These are phyloP conservation scores for Atta cephalotes DNA, from an alignment of 1,140 invertebrate species.

Conservation along the genomic window DNA sequence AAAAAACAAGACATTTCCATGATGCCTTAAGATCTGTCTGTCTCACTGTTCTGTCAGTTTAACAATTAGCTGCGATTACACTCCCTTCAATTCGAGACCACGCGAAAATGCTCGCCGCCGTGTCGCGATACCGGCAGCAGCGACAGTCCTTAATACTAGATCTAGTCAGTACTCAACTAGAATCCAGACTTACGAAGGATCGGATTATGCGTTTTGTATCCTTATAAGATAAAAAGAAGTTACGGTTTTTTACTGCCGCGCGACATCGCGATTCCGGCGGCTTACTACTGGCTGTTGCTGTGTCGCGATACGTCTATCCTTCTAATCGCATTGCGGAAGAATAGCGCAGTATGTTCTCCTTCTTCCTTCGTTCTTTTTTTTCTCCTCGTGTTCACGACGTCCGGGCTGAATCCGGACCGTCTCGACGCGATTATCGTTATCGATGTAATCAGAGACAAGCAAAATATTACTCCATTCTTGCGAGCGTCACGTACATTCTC, in stretches of 20 bases:
- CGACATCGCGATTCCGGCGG: conserved; percentile 39
- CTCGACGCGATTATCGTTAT: conserved; percentile 69
- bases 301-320: conserved; percentile 8
- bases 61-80: conserved; percentile 83
- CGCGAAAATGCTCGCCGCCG: conserved; percentile 46
- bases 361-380: background rate
- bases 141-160: conserved; percentile 53
- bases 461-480: conserved; percentile 61
- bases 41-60: conserved; percentile 84
- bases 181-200: conserved; percentile 35
- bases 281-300: conserved; percentile 4
- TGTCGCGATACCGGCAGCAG: conserved; percentile 59
- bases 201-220: conserved; percentile 39
- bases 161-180: background rate
- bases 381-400: background rate
- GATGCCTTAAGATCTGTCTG: conserved; percentile 82
- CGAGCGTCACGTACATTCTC: conserved; percentile 34
- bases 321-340: conserved; percentile 23
- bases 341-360: conserved; percentile 4
- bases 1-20: conserved; percentile 85
- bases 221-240: conserved; percentile 31
- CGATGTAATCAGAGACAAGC: conserved; percentile 54
- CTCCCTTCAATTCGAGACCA: conserved; percentile 70
- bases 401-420: conserved; percentile 43
- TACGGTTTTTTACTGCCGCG: conserved; percentile 13